phyloP scores from a whole-genome alignment of 1,140 invertebrate species.

The Samia ricini region DNA sequence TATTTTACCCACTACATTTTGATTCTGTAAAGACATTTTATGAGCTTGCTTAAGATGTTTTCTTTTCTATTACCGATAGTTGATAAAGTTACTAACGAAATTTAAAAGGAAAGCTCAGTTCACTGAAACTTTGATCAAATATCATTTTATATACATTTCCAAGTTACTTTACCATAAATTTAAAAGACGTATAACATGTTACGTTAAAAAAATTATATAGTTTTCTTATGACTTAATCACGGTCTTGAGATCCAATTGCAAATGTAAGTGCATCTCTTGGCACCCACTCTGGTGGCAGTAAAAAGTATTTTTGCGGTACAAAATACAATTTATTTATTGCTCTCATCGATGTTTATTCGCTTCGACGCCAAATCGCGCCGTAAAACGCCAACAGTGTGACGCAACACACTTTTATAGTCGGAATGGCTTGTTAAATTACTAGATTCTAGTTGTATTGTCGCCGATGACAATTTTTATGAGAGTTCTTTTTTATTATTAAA shows the following conservation, averaged over 20 bases:
- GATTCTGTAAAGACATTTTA: too few species aligned
- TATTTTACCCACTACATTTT: too few species aligned
- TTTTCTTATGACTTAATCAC: constrained; percentile 1
- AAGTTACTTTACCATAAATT: too few species aligned
- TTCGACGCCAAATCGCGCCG: constrained; percentile 14
- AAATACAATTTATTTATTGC: constrained; percentile 35
- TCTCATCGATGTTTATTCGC: constrained; percentile 21
- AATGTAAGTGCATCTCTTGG: constrained; percentile 31
- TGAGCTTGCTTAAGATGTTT: too few species aligned
- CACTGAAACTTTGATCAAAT: too few species aligned
- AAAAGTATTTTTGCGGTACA: constrained; percentile 25
- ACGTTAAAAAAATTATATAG: too few species aligned
- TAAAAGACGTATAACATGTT: too few species aligned
- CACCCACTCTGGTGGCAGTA: constrained; percentile 17
- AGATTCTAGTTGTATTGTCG: not conserved
- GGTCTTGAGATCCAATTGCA: constrained; percentile 18
- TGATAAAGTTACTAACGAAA: too few species aligned
- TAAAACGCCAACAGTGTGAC: constrained; percentile 8
- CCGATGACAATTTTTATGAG: not conserved
- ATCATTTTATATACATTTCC: too few species aligned
- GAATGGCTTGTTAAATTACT: not conserved
- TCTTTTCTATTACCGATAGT: too few species aligned
- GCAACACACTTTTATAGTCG: constrained; percentile 1
- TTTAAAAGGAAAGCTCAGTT: too few species aligned
- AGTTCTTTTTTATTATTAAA: not conserved